phyloP scores from a whole-genome alignment of 1,140 invertebrate species.

The Drosophila santomea region DNA sequence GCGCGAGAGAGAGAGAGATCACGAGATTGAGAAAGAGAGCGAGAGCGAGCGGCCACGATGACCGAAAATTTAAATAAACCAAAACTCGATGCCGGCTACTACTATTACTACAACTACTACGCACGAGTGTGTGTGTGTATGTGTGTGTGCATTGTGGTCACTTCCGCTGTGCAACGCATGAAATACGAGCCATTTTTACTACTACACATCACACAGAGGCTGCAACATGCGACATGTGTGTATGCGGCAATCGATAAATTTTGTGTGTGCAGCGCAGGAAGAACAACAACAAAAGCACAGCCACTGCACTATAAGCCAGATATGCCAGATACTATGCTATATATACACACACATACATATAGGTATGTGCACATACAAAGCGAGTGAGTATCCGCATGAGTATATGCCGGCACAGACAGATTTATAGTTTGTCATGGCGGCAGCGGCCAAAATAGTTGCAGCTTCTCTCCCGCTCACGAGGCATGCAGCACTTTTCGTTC shows the following conservation, averaged over 20 bases:
- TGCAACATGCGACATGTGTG: slow-evolving; percentile 55
- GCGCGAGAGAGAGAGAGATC: background rate
- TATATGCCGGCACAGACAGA: slow-evolving; percentile 73
- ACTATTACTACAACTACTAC: slow-evolving; percentile 62
- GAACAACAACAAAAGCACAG: slow-evolving; percentile 18
- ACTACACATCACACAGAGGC: slow-evolving; percentile 73
- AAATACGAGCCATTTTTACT: slow-evolving; percentile 81
- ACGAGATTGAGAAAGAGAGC: background rate
- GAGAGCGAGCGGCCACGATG: slow-evolving; percentile 16
- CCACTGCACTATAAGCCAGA: slow-evolving; percentile 49
- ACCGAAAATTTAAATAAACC: slow-evolving; percentile 79
- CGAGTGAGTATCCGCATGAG: slow-evolving; percentile 24
- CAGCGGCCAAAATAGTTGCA: slow-evolving; percentile 70
- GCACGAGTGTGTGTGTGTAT: slow-evolving; percentile 34
- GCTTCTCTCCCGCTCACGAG: slow-evolving; percentile 26
- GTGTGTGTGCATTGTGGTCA: slow-evolving; percentile 44
- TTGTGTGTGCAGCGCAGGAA: slow-evolving; percentile 59
- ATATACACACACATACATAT: background rate
- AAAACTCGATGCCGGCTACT: slow-evolving; percentile 68
- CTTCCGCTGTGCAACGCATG: slow-evolving; percentile 72
- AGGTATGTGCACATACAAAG: background rate
- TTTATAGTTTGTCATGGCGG: slow-evolving; percentile 79
- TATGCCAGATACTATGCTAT: slow-evolving; percentile 21
- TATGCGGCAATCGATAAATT: slow-evolving; percentile 77
- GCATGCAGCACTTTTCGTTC: slow-evolving; percentile 56